Conservation (phyloP, 2,797 vertebrate species). For the Oreortyx pictus region DNA sequence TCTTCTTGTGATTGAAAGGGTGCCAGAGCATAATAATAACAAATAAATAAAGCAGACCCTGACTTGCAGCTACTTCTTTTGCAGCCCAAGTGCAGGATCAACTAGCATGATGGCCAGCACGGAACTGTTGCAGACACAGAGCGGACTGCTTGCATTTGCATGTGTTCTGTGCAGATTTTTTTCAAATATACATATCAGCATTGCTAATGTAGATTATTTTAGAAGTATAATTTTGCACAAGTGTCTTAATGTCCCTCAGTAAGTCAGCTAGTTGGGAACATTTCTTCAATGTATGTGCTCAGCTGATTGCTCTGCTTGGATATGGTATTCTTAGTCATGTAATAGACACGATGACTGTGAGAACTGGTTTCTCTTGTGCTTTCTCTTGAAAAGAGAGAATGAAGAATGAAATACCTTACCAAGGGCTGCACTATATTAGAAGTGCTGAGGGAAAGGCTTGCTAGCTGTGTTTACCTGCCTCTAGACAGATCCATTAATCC, state of each 20-base stretch:
- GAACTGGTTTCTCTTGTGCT: not conserved
- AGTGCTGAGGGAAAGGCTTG: not conserved
- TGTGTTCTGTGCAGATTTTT: not conserved
- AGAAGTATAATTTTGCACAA: not conserved
- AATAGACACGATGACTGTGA: not conserved
- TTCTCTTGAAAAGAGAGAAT: not conserved
- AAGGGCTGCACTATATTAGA: not conserved
- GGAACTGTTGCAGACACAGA: not conserved
- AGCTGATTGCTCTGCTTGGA: not conserved
- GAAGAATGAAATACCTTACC: not conserved
- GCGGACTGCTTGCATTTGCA: not conserved
- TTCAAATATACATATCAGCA: not conserved
- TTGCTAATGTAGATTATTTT: not conserved
- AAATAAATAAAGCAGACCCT: not conserved
- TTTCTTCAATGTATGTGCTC: not conserved
- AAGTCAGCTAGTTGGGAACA: not conserved
- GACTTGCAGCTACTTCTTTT: not conserved
- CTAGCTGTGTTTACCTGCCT: not conserved
- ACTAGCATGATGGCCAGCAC: not conserved
- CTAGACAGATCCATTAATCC: constrained; percentile 13
- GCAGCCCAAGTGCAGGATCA: not conserved
- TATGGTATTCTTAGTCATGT: not conserved
- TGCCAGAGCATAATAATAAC: not conserved
- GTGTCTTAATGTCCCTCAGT: not conserved
- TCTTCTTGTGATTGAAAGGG: not conserved